phyloP scores from a whole-genome alignment of 1,140 invertebrate genomes.

The Chrysomallon squamiferum region DNA sequence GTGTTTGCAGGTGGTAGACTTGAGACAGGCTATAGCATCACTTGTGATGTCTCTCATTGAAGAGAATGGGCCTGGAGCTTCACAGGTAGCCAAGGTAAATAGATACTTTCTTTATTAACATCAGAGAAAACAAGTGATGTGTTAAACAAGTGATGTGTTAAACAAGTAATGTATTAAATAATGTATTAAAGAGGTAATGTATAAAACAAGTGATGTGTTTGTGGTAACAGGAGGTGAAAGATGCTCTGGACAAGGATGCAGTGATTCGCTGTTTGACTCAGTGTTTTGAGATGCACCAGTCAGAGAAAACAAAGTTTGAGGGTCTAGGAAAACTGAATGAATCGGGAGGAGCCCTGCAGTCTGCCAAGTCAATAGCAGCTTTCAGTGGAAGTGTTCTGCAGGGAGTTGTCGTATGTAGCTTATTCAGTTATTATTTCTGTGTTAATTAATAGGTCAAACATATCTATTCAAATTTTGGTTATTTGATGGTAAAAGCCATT shows the following conservation, averaged over 20 bases:
- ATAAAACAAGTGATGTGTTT: too few species aligned
- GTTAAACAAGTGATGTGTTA: background rate
- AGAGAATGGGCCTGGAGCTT: constrained; percentile 58
- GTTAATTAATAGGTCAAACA: too few species aligned
- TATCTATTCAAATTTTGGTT: too few species aligned
- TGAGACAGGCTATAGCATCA: constrained; percentile 54
- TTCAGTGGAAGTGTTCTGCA: constrained; percentile 53
- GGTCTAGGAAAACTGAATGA: constrained; percentile 28
- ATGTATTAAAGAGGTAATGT: background rate
- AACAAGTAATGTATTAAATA: background rate
- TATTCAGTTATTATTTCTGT: too few species aligned
- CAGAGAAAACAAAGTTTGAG: constrained; percentile 52
- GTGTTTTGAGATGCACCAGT: constrained; percentile 57
- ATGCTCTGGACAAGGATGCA: constrained; percentile 61
- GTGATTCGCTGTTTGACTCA: constrained; percentile 55
- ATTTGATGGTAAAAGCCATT: too few species aligned
- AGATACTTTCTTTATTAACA: too few species aligned
- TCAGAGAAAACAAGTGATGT: too few species aligned
- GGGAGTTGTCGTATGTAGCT: constrained; percentile 46
- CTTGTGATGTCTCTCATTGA: constrained; percentile 56
- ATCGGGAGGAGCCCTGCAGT: constrained; percentile 43
- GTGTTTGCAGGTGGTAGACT: constrained; percentile 50
- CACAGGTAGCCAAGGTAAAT: constrained; percentile 60
- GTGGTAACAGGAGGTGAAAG: constrained; percentile 63
- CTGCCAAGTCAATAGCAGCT: constrained; percentile 55